phyloP scores from a whole-genome alignment of 2,888 invertebrate genomes.

The Endomychus coccineus region DNA sequence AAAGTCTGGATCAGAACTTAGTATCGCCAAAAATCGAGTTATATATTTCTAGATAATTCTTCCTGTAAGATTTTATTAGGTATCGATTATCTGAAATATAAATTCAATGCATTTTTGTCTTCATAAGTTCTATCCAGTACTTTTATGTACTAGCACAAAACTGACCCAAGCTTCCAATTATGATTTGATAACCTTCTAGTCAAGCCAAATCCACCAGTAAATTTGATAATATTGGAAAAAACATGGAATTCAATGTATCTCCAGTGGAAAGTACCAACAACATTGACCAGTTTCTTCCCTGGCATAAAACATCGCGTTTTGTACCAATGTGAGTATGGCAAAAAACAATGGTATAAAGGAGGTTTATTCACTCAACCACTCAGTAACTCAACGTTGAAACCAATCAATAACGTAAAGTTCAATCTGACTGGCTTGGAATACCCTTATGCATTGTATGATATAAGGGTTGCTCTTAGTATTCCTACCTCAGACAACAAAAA shows the following conservation, averaged over 20 bases:
- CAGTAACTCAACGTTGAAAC: neutral
- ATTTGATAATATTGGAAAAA: constrained; percentile 42
- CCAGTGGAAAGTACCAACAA: constrained; percentile 45
- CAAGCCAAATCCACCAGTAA: constrained; percentile 38
- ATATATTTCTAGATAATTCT: too few species aligned
- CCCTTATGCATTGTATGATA: constrained; percentile 63
- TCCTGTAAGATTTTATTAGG: too few species aligned
- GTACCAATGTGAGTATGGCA: constrained; percentile 47
- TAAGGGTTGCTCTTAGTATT: constrained; percentile 62
- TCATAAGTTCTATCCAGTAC: too few species aligned
- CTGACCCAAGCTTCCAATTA: too few species aligned
- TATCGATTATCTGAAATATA: too few species aligned
- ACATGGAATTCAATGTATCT: constrained; percentile 46
- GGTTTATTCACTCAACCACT: constrained; percentile 16
- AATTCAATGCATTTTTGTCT: too few species aligned
- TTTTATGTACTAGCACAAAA: too few species aligned
- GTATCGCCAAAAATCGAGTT: too few species aligned
- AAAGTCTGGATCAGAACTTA: too few species aligned
- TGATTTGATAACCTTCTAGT: too few species aligned
- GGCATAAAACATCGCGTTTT: constrained; percentile 47
- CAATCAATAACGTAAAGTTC: constrained; percentile 23
- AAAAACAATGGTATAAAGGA: constrained; percentile 39
- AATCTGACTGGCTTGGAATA: constrained; percentile 54
- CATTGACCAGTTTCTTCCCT: constrained; percentile 46
- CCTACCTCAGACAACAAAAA: constrained; percentile 42